phyloP scores from a whole-genome alignment of 2,113 vertebrate species.

The Rhea pennata region DNA sequence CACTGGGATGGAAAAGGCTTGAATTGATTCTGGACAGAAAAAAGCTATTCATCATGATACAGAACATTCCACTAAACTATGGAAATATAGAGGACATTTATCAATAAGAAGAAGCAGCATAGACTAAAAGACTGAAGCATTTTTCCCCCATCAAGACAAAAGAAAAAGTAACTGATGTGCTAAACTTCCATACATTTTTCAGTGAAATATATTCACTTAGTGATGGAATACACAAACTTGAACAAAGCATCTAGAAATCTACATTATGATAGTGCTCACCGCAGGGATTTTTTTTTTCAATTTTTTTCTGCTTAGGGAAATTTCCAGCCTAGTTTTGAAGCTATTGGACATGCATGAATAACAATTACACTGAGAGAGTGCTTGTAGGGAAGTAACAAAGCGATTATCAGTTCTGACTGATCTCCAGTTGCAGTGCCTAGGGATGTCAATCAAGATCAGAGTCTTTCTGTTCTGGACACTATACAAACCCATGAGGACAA shows the following conservation, averaged over 20 bases:
- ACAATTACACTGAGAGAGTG: not conserved
- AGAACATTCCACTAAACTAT: not conserved
- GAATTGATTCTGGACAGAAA: slow-evolving; percentile 26
- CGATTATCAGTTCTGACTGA: not conserved
- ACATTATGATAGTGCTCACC: not conserved
- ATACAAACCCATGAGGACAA: not conserved
- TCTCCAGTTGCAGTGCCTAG: not conserved
- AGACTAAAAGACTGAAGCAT: not conserved
- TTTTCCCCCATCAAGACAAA: not conserved
- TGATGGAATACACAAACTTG: not conserved
- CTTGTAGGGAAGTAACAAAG: not conserved
- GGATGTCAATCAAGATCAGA: not conserved
- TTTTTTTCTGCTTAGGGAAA: not conserved
- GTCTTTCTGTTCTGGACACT: not conserved
- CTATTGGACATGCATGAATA: not conserved
- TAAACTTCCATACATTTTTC: not conserved
- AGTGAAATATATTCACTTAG: not conserved
- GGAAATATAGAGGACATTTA: not conserved
- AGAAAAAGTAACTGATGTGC: not conserved
- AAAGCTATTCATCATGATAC: not conserved
- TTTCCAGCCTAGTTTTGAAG: not conserved
- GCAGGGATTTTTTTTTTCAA: not conserved
- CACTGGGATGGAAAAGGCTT: not conserved
- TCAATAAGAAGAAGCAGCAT: not conserved
- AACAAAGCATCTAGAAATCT: not conserved